Conservation (phyloP, 2,888 invertebrate genomes). For the Torymus aiolomorphi region DNA sequence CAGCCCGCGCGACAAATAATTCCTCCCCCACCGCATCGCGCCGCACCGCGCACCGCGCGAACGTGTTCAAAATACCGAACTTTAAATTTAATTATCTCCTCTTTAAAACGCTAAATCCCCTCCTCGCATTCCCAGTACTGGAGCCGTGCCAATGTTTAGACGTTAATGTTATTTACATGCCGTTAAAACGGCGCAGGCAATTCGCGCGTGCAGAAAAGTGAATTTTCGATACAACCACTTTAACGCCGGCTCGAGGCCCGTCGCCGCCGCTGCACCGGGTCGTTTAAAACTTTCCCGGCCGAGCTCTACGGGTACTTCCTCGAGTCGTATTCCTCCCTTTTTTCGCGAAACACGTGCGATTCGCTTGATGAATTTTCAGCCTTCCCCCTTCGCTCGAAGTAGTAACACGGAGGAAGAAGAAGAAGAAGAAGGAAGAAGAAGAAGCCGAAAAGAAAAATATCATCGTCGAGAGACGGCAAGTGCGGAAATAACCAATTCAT, state of each 20-base stretch:
- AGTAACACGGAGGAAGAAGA: not conserved
- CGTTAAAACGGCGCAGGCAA: constrained; percentile 9
- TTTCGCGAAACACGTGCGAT: constrained; percentile 50
- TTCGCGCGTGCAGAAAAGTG: not conserved
- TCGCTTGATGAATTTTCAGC: constrained; percentile 43
- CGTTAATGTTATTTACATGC: no score
- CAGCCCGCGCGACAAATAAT: no score
- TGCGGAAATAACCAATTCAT: constrained; percentile 58
- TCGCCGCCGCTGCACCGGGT: no score
- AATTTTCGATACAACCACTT: not conserved
- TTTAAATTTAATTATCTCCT: no score
- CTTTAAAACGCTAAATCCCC: no score
- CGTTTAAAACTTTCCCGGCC: no score
- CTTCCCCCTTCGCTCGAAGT: not conserved
- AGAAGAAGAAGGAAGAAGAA: not conserved
- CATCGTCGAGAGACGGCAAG: constrained; percentile 28
- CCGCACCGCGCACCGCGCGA: no score
- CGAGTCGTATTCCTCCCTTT: not conserved
- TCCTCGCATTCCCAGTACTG: no score
- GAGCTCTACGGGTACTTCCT: no score
- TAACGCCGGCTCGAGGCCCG: not conserved
- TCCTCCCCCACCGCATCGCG: no score
- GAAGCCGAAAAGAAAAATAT: constrained; percentile 51
- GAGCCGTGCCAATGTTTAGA: no score
- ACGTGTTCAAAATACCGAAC: no score